These are phyloP conservation scores for Alca torda DNA, from an alignment of 2,797 vertebrate species.

Conservation along the genomic window DNA sequence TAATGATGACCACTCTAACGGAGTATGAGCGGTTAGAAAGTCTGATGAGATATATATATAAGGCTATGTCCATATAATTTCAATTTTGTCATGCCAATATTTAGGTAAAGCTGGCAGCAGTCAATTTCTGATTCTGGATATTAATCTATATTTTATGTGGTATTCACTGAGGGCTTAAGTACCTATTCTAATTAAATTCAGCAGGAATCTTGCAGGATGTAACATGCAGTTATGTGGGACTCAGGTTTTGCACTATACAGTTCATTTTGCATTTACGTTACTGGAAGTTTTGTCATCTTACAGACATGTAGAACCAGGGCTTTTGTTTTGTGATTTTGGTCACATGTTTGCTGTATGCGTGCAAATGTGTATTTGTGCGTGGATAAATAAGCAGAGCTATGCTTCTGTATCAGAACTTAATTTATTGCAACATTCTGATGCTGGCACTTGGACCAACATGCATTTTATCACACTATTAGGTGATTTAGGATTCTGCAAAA, in stretches of 20 bases:
- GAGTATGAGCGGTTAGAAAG: background rate
- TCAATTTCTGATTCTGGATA: background rate
- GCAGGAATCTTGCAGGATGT: background rate
- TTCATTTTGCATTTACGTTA: background rate
- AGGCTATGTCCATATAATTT: background rate
- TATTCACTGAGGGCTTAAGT: background rate
- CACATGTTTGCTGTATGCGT: background rate
- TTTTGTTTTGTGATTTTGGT: slow-evolving; percentile 3
- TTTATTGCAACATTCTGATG: slow-evolving; percentile 47
- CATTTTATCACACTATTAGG: slow-evolving; percentile 51
- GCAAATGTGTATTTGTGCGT: background rate
- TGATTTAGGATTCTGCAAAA: slow-evolving; percentile 58
- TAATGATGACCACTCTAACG: background rate
- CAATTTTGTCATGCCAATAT: background rate
- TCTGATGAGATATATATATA: background rate
- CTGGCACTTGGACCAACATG: slow-evolving; percentile 17
- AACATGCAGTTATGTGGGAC: background rate
- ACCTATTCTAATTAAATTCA: background rate
- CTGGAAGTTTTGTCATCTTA: background rate
- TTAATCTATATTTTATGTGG: background rate
- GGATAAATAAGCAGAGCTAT: slow-evolving; percentile 20
- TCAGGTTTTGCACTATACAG: background rate
- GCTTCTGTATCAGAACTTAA: slow-evolving; percentile 40
- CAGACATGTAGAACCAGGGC: background rate
- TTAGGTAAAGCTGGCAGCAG: background rate